Conservation (phyloP, 2,113 vertebrate genomes). For the Alces alces region DNA sequence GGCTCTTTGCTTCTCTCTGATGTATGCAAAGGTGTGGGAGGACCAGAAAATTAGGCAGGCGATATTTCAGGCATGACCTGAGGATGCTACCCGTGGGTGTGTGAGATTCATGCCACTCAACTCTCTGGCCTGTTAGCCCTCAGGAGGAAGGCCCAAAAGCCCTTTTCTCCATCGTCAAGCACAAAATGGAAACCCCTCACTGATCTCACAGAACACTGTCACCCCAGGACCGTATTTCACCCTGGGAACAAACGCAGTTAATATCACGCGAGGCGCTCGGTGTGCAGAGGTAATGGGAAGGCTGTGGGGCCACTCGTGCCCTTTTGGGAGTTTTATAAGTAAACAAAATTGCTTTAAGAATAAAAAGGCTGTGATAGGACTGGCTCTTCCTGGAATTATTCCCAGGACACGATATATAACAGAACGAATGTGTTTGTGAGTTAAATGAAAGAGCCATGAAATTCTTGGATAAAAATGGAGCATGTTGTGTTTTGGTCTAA, state of each 20-base stretch:
- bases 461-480: conserved; percentile 1
- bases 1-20: background rate
- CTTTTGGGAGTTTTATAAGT: conserved; percentile 48
- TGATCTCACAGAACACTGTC: conserved; percentile 37
- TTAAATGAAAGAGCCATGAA: background rate
- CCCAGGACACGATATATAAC: background rate
- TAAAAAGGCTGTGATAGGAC: background rate
- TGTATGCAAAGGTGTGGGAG: fast-evolving
- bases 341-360: conserved; percentile 56
- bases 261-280: conserved; percentile 11
- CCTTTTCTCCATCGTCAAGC: conserved; percentile 12
- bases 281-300: conserved; percentile 29
- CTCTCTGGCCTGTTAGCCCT: background rate
- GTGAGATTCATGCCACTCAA: background rate
- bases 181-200: background rate
- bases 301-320: conserved; percentile 11
- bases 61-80: background rate
- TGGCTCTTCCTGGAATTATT: conserved; percentile 48
- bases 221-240: conserved; percentile 2
- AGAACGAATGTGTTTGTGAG: background rate
- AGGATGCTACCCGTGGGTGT: background rate
- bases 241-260: background rate
- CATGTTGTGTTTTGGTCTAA: background rate
- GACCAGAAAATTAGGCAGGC: too few species aligned
- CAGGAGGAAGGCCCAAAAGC: background rate